These are phyloP conservation scores for Octodon degus DNA, from an alignment of 2,113 vertebrate genomes.

Conservation along the genomic window DNA sequence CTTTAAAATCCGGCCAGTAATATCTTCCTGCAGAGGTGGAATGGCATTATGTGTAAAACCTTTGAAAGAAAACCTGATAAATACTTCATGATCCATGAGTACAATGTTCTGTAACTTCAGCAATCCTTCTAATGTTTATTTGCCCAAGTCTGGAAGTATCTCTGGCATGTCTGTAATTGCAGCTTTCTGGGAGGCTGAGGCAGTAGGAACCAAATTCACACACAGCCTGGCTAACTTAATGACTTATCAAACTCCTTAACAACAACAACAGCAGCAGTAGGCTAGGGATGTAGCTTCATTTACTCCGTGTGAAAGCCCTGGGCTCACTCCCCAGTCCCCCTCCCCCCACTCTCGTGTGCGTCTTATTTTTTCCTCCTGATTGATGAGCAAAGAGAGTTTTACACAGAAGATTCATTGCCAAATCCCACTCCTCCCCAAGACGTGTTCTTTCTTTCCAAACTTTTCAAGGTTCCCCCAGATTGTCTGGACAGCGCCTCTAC, in stretches of 20 bases:
- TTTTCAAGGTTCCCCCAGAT: neutral
- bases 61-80: neutral
- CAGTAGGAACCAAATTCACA: neutral
- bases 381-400: slow-evolving; percentile 15
- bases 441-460: neutral
- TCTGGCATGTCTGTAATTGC: neutral
- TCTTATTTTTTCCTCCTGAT: neutral
- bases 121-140: neutral
- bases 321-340: neutral
- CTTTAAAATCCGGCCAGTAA: neutral
- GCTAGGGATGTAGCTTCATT: neutral
- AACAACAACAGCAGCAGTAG: neutral
- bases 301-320: neutral
- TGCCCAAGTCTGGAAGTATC: neutral
- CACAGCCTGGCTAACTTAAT: neutral
- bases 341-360: neutral
- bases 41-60: neutral
- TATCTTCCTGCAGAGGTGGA: neutral
- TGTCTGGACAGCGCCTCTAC: neutral
- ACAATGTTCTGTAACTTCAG: neutral
- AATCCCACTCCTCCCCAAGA: neutral
- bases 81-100: neutral
- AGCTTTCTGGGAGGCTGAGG: neutral
- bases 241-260: neutral
- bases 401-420: neutral